Evolutionary conservation across 2,113 vertebrate genomes (phyloP), one percentile per base, ranked within the genome.

Genomic region (Erythrocercus mccallii): DNA sequence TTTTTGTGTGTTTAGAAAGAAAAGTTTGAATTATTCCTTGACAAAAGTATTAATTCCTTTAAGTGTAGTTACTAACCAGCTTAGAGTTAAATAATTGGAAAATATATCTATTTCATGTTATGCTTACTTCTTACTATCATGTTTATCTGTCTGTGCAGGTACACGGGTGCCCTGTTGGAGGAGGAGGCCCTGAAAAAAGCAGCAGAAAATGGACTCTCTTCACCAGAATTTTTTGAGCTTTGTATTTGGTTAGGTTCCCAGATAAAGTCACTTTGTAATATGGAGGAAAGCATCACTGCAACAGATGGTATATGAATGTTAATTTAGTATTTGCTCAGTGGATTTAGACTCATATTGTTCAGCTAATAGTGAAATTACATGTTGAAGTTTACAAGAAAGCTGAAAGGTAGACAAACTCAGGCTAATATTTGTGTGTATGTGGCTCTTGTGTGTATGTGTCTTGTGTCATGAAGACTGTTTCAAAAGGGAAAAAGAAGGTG

Each of bases 221-320:
- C 99, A 3, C 94, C 97, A 25, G 98, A 99, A 53, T 99, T 98
- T 94, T 98, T 98, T 92, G 97, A 98, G n/a, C 98, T 99, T 35
- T 99, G 99, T 22, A 6, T 97, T 96, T 99, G 99, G 99, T 94
- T 99, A 65, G 95, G 98, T 12, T 97, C 98, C 88, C 97, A 98
- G 62, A 98, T 99, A 85, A 98, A 99, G 64, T 94, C 97, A 11
- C 95, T 99, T 28, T 98, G 98, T 95, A 95, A 96, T 37, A 97
- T 99, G 97, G 99, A 99, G 97, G 99, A 99, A 96, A 98, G 97
- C 96, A 98, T 99, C 51, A 97, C 97, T 23, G 98, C 98, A 37
- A 85, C 88, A 78, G 97, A 97, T 84, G 98, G 98, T 98, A 97
- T 74, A 70, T 65, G 11, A 54, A 51, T 70, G 35, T 86, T 61